Base-by-base conservation (phyloP, 2,113 vertebrate species). In the Saccopteryx bilineata region DNA sequence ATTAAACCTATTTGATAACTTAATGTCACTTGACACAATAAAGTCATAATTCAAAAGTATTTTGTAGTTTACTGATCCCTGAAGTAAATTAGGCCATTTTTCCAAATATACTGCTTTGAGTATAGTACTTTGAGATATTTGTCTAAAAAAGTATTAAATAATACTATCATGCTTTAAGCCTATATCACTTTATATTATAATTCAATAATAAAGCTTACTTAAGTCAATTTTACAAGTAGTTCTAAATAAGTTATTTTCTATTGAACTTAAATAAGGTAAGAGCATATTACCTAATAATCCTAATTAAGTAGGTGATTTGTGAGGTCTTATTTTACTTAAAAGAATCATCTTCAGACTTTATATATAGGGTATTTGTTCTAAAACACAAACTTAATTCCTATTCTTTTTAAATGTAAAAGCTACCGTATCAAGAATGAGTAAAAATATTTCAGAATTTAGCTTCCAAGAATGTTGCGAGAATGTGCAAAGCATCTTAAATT, bases 401-500 rank as follows among this genome's bases (percentile, higher is more conserved):
- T 48, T 28, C 50, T 78, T 92, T 68, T 84, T 52, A 11, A 65
- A 60, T 39, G 0, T 76, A 89, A 91, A 13, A 84, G 9, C 4
- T 65, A 68, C 7, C 82, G 2, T 68, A 84, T 82, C 54, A 96
- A 93, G 91, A 93, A 9, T 76, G 7, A 60, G 17, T 80, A 48
- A 88, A 96, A 93, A 78, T 60, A 7, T 63, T 65, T 23, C 18
- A 26, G 31, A 88, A 76, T 82, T 65, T 52, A 65, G 91, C 12
- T 84, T 74, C 9, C 58, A 83, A 93, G 72, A 96, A 91, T 65
- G 14, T 26, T 72, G 9, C 9, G 48, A 48, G 46, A 86, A 71
- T 80, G n/a, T 61, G 88, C 15, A 85, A 96, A 83, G 83, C 7
- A 52, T n/a, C 21, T 74, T 95, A 58, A 86, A 89, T 89, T 93